Evolutionary conservation across 1,140 invertebrate genomes (phyloP).

Genomic region (Drosophila asahinai): DNA sequence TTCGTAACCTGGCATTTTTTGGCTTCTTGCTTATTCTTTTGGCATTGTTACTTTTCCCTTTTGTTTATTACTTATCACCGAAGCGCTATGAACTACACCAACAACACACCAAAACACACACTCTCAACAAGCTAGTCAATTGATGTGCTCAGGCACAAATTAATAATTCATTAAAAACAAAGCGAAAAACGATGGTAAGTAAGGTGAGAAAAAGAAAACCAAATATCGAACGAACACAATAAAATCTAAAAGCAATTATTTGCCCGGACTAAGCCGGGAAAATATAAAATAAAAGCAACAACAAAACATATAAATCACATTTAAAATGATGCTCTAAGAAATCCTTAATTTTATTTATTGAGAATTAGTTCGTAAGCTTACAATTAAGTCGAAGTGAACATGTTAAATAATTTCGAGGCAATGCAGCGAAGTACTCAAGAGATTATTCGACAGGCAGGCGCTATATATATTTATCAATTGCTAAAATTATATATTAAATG

Average conservation of each 20-base stretch:
- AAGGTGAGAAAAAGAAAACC: slow-evolving; percentile 42
- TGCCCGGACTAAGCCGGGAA: slow-evolving; percentile 36
- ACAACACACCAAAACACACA: slow-evolving; percentile 45
- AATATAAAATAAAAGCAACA: slow-evolving; percentile 56
- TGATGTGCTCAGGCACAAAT: slow-evolving; percentile 66
- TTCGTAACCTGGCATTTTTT: slow-evolving; percentile 51
- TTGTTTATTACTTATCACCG: slow-evolving; percentile 29
- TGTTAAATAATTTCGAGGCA: slow-evolving; percentile 71
- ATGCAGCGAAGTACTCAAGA: slow-evolving; percentile 41
- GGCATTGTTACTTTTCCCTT: slow-evolving; percentile 28
- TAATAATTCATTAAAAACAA: slow-evolving; percentile 55
- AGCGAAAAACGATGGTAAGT: slow-evolving; percentile 48
- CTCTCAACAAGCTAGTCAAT: slow-evolving; percentile 74
- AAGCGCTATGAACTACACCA: slow-evolving; percentile 34
- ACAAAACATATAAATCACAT: slow-evolving; percentile 43
- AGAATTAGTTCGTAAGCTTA: slow-evolving; percentile 60
- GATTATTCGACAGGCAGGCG: slow-evolving; percentile 39
- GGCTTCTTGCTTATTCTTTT: slow-evolving; percentile 68
- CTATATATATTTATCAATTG: slow-evolving; percentile 72
- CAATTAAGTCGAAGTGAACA: slow-evolving; percentile 42
- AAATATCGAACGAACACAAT: slow-evolving; percentile 67
- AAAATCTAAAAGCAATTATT: slow-evolving; percentile 78
- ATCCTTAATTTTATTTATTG: slow-evolving; percentile 47
- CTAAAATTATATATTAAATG: slow-evolving; percentile 50
- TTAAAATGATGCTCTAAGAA: slow-evolving; percentile 55